Conservation (phyloP, 2,797 vertebrate species). For the Chromis chromis region DNA sequence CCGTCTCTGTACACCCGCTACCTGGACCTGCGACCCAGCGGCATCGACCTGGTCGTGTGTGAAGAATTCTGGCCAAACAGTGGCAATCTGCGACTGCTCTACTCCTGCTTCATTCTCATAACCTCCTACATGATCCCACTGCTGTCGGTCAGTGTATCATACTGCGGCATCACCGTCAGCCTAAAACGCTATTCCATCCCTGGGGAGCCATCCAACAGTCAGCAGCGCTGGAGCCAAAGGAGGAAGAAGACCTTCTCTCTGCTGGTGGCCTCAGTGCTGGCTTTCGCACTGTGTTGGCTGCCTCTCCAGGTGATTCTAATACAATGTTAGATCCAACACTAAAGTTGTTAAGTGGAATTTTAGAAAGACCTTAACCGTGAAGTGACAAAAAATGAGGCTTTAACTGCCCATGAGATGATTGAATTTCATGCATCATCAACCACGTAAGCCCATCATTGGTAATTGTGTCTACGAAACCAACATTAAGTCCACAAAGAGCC, state of each 20-base stretch:
- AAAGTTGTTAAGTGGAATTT: no score
- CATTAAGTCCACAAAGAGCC: conserved; percentile 45
- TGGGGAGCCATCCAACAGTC: conserved; percentile 74
- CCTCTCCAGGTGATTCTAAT: conserved; percentile 80
- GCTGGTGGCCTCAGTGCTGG: conserved; percentile 83
- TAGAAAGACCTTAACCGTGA: neutral
- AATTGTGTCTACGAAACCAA: conserved; percentile 22
- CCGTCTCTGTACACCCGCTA: conserved; percentile 81
- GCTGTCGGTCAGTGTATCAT: conserved; percentile 84
- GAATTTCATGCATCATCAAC: conserved; percentile 43
- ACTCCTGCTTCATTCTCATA: conserved; percentile 82
- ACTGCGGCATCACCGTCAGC: conserved; percentile 84
- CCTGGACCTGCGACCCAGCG: conserved; percentile 82
- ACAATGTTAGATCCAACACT: neutral
- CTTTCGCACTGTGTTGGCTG: conserved; percentile 86
- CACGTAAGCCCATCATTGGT: conserved; percentile 17
- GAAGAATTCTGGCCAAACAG: conserved; percentile 86
- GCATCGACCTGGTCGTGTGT: conserved; percentile 83
- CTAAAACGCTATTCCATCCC: conserved; percentile 80
- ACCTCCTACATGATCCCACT: conserved; percentile 86
- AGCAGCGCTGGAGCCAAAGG: conserved; percentile 81
- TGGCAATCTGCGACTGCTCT: conserved; percentile 79
- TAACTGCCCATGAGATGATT: conserved; percentile 27
- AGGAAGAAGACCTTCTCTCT: conserved; percentile 84
- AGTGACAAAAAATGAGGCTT: conserved; percentile 23